phyloP scores from a whole-genome alignment of 2,888 invertebrate genomes.

The Choreutis nemorana region DNA sequence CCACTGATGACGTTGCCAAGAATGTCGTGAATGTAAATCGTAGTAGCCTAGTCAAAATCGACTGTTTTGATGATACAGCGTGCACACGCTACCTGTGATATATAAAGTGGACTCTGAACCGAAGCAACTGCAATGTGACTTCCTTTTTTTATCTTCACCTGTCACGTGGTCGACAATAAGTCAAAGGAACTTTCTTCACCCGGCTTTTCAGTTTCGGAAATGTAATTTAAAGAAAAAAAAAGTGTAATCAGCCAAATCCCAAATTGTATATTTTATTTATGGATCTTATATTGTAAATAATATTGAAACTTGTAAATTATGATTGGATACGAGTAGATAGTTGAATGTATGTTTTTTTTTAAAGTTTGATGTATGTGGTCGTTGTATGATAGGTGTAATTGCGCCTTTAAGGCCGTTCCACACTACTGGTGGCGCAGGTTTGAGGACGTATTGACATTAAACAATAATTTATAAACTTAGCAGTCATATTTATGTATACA shows the following conservation, averaged over 20 bases:
- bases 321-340: conserved; percentile 49
- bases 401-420: neutral
- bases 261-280: conserved; percentile 55
- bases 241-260: conserved; percentile 45
- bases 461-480: neutral
- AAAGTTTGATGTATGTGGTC: too few relatives aligned
- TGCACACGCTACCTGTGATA: too few relatives aligned
- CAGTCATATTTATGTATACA: neutral
- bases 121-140: too few relatives aligned
- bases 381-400: conserved; percentile 1
- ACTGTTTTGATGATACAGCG: too few relatives aligned
- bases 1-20: too few relatives aligned
- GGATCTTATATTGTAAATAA: conserved; percentile 50
- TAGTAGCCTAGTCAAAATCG: too few relatives aligned
- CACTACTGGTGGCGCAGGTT: neutral
- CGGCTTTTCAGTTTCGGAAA: conserved; percentile 15
- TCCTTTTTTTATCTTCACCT: too few relatives aligned
- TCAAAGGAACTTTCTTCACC: conserved; percentile 13
- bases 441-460: neutral
- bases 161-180: conserved; percentile 4
- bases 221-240: conserved; percentile 12
- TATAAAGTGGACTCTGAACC: too few relatives aligned
- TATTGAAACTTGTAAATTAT: conserved; percentile 48
- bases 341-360: conserved; percentile 15
- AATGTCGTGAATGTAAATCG: too few relatives aligned